Percentiles rank a stretch among this genome's conserved stretches.
Conservation (phyloP, 1,140 invertebrate genomes). For the Zaprionus camerounensis region DNA sequence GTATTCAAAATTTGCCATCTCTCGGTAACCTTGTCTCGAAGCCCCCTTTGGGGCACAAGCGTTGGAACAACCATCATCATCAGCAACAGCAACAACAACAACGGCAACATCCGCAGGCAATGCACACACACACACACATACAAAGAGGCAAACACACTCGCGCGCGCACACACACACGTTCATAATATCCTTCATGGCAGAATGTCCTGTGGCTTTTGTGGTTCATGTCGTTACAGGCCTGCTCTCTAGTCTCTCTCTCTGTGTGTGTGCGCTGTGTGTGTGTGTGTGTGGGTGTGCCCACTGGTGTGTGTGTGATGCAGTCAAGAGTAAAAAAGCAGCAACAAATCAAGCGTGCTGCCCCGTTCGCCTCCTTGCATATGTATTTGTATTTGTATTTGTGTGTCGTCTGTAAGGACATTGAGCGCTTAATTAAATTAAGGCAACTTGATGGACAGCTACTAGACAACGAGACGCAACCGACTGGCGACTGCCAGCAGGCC, state of each 20-base stretch:
- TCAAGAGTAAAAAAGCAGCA: slow-evolving; percentile 78
- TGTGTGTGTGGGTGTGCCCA: slow-evolving; percentile 3
- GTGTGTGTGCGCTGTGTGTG: background rate
- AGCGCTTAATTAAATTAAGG: slow-evolving; percentile 82
- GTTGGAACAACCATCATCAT: slow-evolving; percentile 33
- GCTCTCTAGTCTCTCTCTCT: slow-evolving; percentile 16
- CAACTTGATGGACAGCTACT: slow-evolving; percentile 79
- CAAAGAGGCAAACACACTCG: too few species aligned
- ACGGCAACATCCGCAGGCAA: slow-evolving; percentile 19
- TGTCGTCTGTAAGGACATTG: slow-evolving; percentile 71
- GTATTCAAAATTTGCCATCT: slow-evolving; percentile 65
- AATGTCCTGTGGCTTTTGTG: slow-evolving; percentile 79
- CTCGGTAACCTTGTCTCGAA: slow-evolving; percentile 74
- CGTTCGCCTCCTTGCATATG: slow-evolving; percentile 18
- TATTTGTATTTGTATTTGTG: slow-evolving; percentile 34
- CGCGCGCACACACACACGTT: slow-evolving; percentile 34
- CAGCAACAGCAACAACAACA: slow-evolving; percentile 27
- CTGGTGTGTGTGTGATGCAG: slow-evolving; percentile 61
- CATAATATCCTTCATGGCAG: slow-evolving; percentile 75
- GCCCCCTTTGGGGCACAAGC: slow-evolving; percentile 40
- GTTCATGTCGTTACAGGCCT: slow-evolving; percentile 62
- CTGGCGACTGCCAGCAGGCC: slow-evolving; percentile 11
- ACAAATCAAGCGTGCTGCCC: slow-evolving; percentile 77
- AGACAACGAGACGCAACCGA: slow-evolving; percentile 57
- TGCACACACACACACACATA: slow-evolving; percentile 17